Evolutionary conservation across 1,140 invertebrate genomes (phyloP), one percentile per base, ranked within the genome.

Genomic region (Drosophila orosa): DNA sequence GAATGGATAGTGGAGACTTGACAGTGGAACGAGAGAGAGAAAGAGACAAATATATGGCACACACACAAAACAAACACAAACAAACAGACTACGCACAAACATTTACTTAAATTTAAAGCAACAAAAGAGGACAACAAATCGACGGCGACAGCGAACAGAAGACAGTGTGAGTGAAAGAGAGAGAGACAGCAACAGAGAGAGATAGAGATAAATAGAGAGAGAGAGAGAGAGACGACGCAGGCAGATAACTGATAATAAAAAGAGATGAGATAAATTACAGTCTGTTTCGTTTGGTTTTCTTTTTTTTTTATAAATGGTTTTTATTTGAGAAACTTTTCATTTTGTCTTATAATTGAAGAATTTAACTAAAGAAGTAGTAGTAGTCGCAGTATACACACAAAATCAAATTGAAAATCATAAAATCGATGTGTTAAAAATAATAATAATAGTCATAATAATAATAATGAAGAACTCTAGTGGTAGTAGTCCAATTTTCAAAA

Each of bases 301-400:
- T 69, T n/a, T 44, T 22, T 42, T 42, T 44, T 5, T 57, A 33
- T 55, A 40, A 73, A 69, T 75, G 42, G n/a, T n/a, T 71, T 71
- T 71, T 62, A 72, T 90, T 80, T 68, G 57, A 75, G 57, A 73
- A 69, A 50, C 63, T 50, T 61, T 62, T 68, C 35, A 44, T 68
- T 79, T 78, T 29, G 50, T n/a, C 69, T 81, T 69, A 90, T 71
- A 74, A 71, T 77, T 89, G 68, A 76, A 66, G 78, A 65, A 87
- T 76, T 60, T 80, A 85, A 85, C 81, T 85, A 85, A 86, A 74
- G 37, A 69, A 75, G 29, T 74, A 75, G 35, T 74, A 75, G 60
- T 75, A 52, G 60, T 57, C 73, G 59, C 59, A 74, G 59, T 55
- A 39, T 69, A 69, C 50, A 71, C 65, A 71, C 50, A 69, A 71